Conservation (phyloP, 2,797 vertebrate genomes). For the Furcifer pardalis region DNA sequence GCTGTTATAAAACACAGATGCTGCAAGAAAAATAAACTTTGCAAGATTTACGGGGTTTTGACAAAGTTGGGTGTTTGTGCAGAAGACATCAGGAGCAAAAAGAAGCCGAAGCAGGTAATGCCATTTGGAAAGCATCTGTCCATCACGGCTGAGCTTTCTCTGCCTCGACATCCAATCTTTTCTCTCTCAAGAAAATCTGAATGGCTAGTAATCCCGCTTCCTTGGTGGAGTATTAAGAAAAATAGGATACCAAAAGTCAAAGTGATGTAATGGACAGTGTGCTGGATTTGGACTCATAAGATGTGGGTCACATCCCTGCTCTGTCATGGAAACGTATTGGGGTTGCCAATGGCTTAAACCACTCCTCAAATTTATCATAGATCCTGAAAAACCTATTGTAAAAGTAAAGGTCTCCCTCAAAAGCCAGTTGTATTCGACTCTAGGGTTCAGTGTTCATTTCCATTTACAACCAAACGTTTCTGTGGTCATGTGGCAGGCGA, state of each 20-base stretch:
- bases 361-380: too few relatives aligned
- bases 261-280: too few relatives aligned
- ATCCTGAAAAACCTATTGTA: too few relatives aligned
- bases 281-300: not conserved
- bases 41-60: conserved; percentile 90
- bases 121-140: conserved; percentile 46
- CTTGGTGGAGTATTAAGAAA: conserved; percentile 71
- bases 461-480: too few relatives aligned
- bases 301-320: too few relatives aligned
- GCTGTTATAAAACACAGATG: conserved; percentile 97
- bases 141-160: conserved; percentile 47
- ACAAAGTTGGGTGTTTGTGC: conserved; percentile 88
- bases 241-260: too few relatives aligned
- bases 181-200: conserved; percentile 59
- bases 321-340: too few relatives aligned
- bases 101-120: conserved; percentile 78
- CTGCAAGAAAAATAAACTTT: conserved; percentile 96
- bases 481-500: too few relatives aligned
- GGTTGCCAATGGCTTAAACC: too few relatives aligned
- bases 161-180: not conserved
- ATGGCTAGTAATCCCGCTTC: conserved; percentile 77
- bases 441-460: too few relatives aligned
- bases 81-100: conserved; percentile 88
- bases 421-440: too few relatives aligned
- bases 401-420: too few relatives aligned